Conservation (phyloP, 92 coral and sea anemone species). For the Porites divaricata region DNA sequence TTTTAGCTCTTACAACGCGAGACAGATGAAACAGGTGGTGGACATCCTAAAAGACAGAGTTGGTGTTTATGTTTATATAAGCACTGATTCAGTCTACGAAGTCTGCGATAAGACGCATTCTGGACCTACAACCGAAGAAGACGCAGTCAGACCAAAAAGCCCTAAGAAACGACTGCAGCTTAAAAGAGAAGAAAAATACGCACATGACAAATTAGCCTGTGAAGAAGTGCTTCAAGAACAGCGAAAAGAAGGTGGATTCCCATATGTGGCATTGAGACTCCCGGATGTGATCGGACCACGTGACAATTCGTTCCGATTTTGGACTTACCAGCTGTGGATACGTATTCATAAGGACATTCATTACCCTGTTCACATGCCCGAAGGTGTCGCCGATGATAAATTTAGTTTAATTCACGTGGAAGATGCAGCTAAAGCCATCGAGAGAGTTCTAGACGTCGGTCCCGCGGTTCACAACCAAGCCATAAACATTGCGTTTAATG, state of each 20-base stretch:
- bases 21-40: constrained; percentile 81
- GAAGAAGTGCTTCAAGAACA: constrained; percentile 85
- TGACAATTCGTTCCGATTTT: constrained; percentile 92
- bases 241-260: constrained; percentile 88
- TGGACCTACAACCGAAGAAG: constrained; percentile 79
- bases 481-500: constrained; percentile 90
- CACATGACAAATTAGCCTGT: constrained; percentile 92
- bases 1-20: constrained; percentile 86
- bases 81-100: constrained; percentile 92
- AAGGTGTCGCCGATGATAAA: constrained; percentile 76
- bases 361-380: constrained; percentile 93
- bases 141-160: constrained; percentile 88
- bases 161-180: constrained; percentile 72
- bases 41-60: constrained; percentile 73
- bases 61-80: constrained; percentile 90
- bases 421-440: constrained; percentile 88
- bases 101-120: constrained; percentile 88
- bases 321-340: constrained; percentile 98
- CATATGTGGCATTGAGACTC: constrained; percentile 83
- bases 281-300: constrained; percentile 99
- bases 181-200: constrained; percentile 81
- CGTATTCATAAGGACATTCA: constrained; percentile 78
- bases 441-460: constrained; percentile 69
- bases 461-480: constrained; percentile 78
- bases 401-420: constrained; percentile 93